Conservation (phyloP, 23 tunicate species). For the Phallusia fumigata region DNA sequence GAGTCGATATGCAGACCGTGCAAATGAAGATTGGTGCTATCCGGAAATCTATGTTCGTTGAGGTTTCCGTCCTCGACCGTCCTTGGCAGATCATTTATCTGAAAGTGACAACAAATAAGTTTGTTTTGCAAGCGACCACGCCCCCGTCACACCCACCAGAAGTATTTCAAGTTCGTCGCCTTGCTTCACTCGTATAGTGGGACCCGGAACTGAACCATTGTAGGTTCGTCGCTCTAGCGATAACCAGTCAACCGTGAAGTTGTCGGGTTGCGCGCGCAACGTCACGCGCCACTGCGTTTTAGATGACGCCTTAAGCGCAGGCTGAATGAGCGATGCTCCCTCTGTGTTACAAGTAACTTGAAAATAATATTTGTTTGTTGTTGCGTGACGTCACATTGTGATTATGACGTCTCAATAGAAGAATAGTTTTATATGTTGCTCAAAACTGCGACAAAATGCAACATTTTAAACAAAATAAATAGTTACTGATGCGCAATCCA, state of each 20-base stretch:
- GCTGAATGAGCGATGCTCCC: neutral
- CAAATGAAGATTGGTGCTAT: slow-evolving; percentile 67
- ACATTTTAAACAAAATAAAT: too few relatives aligned
- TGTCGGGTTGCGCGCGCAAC: neutral
- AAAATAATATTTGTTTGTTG: too few relatives aligned
- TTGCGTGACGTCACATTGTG: too few relatives aligned
- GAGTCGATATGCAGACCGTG: slow-evolving; percentile 80
- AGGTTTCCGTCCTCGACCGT: neutral
- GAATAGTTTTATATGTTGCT: too few relatives aligned
- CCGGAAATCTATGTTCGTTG: slow-evolving; percentile 44
- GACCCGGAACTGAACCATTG: neutral
- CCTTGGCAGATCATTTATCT: neutral
- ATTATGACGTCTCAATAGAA: too few relatives aligned
- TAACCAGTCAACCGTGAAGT: neutral
- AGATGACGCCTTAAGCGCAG: neutral
- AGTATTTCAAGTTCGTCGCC: neutral
- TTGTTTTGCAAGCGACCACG: too few relatives aligned
- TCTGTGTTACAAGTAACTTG: too few relatives aligned
- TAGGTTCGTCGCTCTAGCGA: neutral
- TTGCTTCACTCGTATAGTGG: slow-evolving; percentile 1
- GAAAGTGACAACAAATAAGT: too few relatives aligned
- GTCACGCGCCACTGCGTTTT: neutral
- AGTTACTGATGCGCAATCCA: too few relatives aligned
- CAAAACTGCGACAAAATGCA: too few relatives aligned
- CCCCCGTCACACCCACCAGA: neutral